Evolutionary conservation across 1,140 invertebrate genomes (phyloP).

Genomic region (Chelonus insularis): DNA sequence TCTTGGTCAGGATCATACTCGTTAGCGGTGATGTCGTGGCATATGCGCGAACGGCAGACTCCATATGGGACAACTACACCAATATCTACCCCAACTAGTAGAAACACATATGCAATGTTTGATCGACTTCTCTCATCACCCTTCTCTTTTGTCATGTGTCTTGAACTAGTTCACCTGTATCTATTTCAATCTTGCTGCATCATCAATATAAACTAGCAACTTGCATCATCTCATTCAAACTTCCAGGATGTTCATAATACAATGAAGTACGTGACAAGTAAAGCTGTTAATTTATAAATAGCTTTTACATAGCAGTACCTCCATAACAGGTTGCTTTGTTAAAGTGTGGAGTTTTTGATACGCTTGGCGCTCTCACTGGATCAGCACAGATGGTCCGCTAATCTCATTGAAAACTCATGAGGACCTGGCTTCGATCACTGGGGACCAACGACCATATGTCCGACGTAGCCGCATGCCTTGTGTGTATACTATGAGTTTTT

Average conservation of each 20-base stretch:
- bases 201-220: too few species aligned
- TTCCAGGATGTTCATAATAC: too few species aligned
- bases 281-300: too few species aligned
- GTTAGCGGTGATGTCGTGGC: conserved; percentile 60
- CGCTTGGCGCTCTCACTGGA: conserved; percentile 25
- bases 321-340: conserved; percentile 20
- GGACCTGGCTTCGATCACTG: conserved; percentile 44
- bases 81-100: conserved; percentile 34
- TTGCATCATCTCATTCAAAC: too few species aligned
- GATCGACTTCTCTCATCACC: conserved; percentile 15
- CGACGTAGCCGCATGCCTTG: conserved; percentile 49
- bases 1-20: conserved; percentile 45
- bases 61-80: conserved; percentile 56
- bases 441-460: conserved; percentile 59
- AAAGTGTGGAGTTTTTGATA: conserved; percentile 38
- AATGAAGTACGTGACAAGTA: too few species aligned
- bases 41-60: conserved; percentile 58
- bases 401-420: conserved; percentile 63
- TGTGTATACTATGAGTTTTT: conserved; percentile 21
- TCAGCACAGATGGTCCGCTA: conserved; percentile 59
- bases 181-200: too few species aligned
- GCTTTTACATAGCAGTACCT: too few species aligned
- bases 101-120: conserved; percentile 7
- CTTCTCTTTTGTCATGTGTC: neutral
- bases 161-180: neutral